Conservation (phyloP, 1,140 invertebrate genomes). For the Orius insidiosus region DNA sequence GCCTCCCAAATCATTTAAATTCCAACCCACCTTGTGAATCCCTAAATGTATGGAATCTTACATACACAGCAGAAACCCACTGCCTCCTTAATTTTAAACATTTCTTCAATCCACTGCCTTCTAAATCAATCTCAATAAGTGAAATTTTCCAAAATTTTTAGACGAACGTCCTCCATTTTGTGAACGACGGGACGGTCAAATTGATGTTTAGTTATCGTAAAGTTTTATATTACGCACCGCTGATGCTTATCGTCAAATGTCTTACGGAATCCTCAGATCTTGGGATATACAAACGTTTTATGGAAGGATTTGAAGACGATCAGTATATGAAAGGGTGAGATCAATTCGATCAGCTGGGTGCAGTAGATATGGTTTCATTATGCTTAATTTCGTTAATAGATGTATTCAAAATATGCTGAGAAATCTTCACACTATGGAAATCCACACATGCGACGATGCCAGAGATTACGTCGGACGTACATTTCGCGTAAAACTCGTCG, state of each 20-base stretch:
- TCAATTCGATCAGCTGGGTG: too few species aligned
- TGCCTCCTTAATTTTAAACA: too few species aligned
- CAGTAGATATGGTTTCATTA: too few species aligned
- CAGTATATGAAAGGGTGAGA: constrained; percentile 64
- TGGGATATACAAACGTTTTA: constrained; percentile 62
- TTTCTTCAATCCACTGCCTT: too few species aligned
- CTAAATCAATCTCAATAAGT: too few species aligned
- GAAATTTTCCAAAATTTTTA: too few species aligned
- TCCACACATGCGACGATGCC: constrained; percentile 58
- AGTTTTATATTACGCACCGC: constrained; percentile 66
- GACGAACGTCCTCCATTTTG: constrained; percentile 79
- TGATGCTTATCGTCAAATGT: constrained; percentile 77
- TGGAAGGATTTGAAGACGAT: constrained; percentile 62
- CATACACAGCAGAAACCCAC: too few species aligned
- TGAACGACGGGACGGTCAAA: constrained; percentile 74
- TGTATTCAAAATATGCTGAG: constrained; percentile 73
- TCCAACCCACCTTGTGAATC: too few species aligned
- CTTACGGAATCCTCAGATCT: constrained; percentile 62
- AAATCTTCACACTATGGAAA: constrained; percentile 52
- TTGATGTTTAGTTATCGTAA: constrained; percentile 66
- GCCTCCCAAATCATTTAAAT: too few species aligned
- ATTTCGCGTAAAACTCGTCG: constrained; percentile 54
- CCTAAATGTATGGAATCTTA: too few species aligned
- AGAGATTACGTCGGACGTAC: constrained; percentile 63
- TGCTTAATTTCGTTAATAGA: too few species aligned